Conservation (phyloP, 37 sponge, comb jelly and placozoan genomes). For the Petrosia ficiformis region DNA sequence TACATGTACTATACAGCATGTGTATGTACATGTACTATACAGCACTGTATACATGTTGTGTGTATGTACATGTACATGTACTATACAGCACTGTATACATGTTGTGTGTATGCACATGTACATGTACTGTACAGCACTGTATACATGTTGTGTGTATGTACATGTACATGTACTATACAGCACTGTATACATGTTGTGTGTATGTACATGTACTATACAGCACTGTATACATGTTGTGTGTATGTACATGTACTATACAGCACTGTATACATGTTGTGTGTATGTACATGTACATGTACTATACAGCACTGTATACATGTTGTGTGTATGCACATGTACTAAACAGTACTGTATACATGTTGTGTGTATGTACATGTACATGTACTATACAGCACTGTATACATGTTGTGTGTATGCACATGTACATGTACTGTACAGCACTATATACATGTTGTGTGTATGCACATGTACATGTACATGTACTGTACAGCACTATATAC, state of each 20-base stretch:
- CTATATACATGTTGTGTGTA: not conserved
- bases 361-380: not conserved
- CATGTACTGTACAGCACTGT: not conserved
- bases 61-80: not conserved
- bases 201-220: not conserved
- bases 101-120: not conserved
- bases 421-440: not conserved
- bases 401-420: not conserved
- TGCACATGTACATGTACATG: conserved; percentile 5
- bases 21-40: not conserved
- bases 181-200: not conserved
- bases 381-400: not conserved
- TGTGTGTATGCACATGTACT: not conserved
- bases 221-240: not conserved
- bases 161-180: not conserved
- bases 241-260: not conserved
- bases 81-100: not conserved
- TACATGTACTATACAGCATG: not conserved
- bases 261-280: too few species aligned
- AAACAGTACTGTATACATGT: not conserved
- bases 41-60: not conserved
- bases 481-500: not conserved
- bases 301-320: not conserved
- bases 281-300: conserved; percentile 2
- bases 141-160: not conserved